Evolutionary conservation across 2,888 invertebrate genomes (phyloP).

Genomic region (Hirtodrosophila confusa): DNA sequence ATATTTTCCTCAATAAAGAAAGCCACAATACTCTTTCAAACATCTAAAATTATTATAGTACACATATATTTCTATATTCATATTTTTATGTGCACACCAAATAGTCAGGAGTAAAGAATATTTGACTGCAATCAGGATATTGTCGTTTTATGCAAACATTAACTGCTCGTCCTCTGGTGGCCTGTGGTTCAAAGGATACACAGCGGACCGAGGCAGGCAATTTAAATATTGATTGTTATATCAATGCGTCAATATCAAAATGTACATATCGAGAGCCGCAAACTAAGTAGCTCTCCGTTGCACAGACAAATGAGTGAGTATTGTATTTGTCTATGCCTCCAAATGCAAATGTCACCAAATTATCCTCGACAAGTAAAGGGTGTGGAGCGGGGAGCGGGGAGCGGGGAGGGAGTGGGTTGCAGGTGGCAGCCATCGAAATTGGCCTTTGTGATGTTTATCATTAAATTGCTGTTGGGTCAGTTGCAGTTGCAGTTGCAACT

Average conservation of each 20-base stretch:
- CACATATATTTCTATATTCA: no score
- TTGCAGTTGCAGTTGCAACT: constrained; percentile 8
- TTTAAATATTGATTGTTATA: constrained; percentile 81
- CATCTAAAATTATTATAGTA: no score
- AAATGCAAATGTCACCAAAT: constrained; percentile 57
- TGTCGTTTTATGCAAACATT: constrained; percentile 8
- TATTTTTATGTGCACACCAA: no score
- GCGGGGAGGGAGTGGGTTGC: no score
- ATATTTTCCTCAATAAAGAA: no score
- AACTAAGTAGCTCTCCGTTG: constrained; percentile 53
- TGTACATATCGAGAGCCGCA: constrained; percentile 65
- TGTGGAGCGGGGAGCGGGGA: background rate
- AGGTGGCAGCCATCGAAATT: constrained; percentile 30
- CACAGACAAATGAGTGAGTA: constrained; percentile 29
- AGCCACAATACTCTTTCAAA: no score
- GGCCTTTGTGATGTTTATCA: constrained; percentile 67
- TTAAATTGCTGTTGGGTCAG: constrained; percentile 60
- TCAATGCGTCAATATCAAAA: constrained; percentile 69
- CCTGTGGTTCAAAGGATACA: constrained; percentile 19
- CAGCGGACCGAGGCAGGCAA: constrained; percentile 44
- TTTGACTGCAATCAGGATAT: constrained; percentile 9
- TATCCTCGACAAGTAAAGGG: constrained; percentile 31
- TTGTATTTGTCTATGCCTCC: constrained; percentile 44
- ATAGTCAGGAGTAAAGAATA: background rate
- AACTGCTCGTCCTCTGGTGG: background rate